Base-by-base conservation (phyloP, 2,888 invertebrate species). In the Dyspetes luteomarginatus region DNA sequence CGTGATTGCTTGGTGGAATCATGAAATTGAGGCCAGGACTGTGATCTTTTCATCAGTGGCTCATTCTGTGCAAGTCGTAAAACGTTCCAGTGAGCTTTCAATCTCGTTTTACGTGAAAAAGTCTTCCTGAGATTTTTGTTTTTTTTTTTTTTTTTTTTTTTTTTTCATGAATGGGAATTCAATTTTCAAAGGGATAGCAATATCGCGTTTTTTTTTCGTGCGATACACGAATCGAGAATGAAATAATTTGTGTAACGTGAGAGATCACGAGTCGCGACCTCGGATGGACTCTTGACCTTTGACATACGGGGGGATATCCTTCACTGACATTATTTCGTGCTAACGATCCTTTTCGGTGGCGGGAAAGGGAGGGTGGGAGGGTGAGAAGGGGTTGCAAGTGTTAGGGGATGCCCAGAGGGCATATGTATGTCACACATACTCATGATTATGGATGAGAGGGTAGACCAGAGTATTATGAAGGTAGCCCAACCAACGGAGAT, bases 261-360 rank as follows among this genome's bases (percentile, higher is more conserved):
- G 50, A 45, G 15, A 15, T 45, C 50, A 62, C 52, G 45, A 55
- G 75, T 75, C 85, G 83, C 85, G 87, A 87, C 88, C 88, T 87
- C 85, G 82, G 81, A 71, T 85, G 85, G 85, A 88, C 90, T 90
- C 90, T 91, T 90, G 90, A 91, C 91, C 90, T 90, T 90, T 90
- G 55, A 43, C 73, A 87, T 86, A 80, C 83, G 83, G 85, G 84
- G n/a, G 85, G 86, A 86, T 88, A 90, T 90, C 88, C 88, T 90
- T 89, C 88, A 81, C 85, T 86, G 87, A 85, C 86, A 86, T 87
- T 88, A 86, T 86, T 87, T 88, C 82, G 87, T 85, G 85, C 87
- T 89, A 89, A 89, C 90, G 89, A 89, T 89, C 89, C 89, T 88
- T 89, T 78, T 85, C 79, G 81, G 82, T 81, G 83, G 60, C 60